Evolutionary conservation across 2,888 invertebrate species (phyloP).

Genomic region (Latrodectus hesperus): DNA sequence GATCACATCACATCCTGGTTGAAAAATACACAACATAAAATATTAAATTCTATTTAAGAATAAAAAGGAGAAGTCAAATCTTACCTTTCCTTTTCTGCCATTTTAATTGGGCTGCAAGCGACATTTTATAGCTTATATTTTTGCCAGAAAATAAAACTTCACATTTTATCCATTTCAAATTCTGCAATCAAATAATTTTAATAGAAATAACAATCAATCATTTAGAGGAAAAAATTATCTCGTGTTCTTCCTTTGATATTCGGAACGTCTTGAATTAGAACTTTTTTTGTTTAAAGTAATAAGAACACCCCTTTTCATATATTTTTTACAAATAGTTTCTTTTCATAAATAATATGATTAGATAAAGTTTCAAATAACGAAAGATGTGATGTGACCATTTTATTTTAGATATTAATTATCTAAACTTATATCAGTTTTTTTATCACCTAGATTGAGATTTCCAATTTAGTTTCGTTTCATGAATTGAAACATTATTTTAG

Average conservation of each 20-base stretch:
- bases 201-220: background rate
- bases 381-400: conserved; percentile 2
- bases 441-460: background rate
- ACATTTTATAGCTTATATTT: conserved; percentile 22
- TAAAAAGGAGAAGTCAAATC: background rate
- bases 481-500: background rate
- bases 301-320: too few species aligned
- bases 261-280: too few species aligned
- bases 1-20: too few species aligned
- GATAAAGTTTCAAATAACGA: too few species aligned
- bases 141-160: background rate
- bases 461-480: background rate
- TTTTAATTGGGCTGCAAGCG: conserved; percentile 54
- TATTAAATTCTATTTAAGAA: too few species aligned
- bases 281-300: too few species aligned
- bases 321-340: too few species aligned
- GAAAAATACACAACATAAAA: too few species aligned
- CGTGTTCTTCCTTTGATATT: background rate
- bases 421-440: background rate
- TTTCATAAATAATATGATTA: too few species aligned
- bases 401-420: background rate
- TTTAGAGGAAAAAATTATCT: background rate
- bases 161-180: background rate
- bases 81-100: conserved; percentile 61
- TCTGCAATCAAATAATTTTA: background rate